Conservation (phyloP, 2,113 vertebrate genomes). For the Acrocephalus kingi region DNA sequence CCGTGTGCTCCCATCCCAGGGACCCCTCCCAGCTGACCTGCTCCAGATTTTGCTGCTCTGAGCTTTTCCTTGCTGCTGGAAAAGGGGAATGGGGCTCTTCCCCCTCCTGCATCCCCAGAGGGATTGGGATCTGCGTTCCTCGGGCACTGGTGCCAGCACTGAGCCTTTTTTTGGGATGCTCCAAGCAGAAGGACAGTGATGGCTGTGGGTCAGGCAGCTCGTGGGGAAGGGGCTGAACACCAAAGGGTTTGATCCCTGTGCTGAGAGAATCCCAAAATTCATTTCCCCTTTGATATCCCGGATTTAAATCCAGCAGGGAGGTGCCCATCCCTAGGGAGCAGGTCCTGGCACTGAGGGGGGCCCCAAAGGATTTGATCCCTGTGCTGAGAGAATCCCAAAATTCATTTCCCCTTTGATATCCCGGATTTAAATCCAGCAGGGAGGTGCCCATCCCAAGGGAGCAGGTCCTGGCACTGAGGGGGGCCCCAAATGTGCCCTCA, state of each 20-base stretch:
- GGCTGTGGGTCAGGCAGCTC: not conserved
- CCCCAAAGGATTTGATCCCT: too few relatives aligned
- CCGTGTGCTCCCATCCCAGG: not conserved
- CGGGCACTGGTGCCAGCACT: accelerated
- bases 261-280: not conserved
- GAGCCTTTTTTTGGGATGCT: too few relatives aligned
- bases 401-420: not conserved
- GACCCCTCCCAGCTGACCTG: not conserved
- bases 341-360: not conserved
- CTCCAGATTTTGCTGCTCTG: not conserved
- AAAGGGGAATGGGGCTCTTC: not conserved
- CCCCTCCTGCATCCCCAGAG: accelerated
- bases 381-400: not conserved
- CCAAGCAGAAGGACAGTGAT: accelerated
- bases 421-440: not conserved
- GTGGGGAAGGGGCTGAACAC: not conserved
- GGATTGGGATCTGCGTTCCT: not conserved
- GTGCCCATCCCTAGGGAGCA: not conserved
- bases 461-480: not conserved
- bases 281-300: not conserved
- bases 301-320: not conserved
- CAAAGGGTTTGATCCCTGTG: too few relatives aligned
- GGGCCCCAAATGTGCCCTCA: not conserved
- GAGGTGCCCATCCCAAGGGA: not conserved
- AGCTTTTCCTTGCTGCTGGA: not conserved